These are phyloP conservation scores for Pygoscelis adeliae DNA, from an alignment of 2,113 vertebrate species.

Conservation along the genomic window DNA sequence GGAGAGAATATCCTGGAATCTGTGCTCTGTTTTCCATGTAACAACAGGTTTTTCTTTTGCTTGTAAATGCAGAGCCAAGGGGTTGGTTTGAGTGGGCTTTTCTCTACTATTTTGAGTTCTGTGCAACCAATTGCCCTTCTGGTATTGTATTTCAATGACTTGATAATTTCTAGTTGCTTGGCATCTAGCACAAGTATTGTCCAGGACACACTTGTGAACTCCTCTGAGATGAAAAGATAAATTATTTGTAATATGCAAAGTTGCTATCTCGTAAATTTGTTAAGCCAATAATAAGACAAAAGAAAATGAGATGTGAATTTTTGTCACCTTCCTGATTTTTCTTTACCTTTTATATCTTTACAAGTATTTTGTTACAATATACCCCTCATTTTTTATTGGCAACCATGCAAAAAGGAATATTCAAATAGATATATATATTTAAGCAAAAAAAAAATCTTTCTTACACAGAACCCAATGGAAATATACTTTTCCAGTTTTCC, in stretches of 20 bases:
- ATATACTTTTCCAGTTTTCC: not conserved
- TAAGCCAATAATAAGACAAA: not conserved
- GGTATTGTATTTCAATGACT: not conserved
- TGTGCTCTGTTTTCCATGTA: rapidly evolving
- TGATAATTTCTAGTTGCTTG: not conserved
- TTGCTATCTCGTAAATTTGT: not conserved
- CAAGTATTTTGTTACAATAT: not conserved
- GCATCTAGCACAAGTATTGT: not conserved
- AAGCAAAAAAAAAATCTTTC: not conserved
- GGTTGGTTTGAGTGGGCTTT: not conserved
- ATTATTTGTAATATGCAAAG: not conserved
- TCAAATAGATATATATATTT: not conserved
- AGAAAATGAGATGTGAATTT: not conserved
- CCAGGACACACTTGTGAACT: not conserved
- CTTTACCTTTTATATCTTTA: not conserved
- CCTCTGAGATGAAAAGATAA: not conserved
- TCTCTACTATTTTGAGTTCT: not conserved
- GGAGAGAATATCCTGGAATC: not conserved
- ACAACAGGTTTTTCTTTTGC: not conserved
- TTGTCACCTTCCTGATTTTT: not conserved
- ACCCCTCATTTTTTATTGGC: not conserved
- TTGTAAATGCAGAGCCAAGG: not conserved
- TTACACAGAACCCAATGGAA: too few relatives aligned
- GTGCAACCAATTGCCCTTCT: not conserved
- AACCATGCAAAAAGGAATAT: not conserved